These are phyloP conservation scores for Prunella himalayana DNA, from an alignment of 2,113 vertebrate species.

Conservation along the genomic window DNA sequence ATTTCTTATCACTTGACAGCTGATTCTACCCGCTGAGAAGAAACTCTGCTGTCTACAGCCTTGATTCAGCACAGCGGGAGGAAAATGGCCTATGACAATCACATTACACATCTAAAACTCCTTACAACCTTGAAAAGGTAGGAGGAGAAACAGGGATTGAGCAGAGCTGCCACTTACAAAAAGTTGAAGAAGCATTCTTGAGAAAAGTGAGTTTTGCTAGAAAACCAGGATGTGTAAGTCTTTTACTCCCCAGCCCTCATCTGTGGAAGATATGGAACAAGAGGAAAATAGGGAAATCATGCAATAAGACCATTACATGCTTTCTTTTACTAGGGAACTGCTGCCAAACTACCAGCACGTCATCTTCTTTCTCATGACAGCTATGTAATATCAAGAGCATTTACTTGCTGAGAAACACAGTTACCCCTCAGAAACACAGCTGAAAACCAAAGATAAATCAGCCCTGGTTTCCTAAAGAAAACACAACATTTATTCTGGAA, in stretches of 20 bases:
- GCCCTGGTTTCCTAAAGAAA: background rate
- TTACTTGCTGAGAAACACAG: background rate
- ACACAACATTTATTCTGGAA: background rate
- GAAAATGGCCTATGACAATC: constrained; percentile 31
- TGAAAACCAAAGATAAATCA: background rate
- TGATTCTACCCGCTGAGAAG: background rate
- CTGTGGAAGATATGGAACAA: background rate
- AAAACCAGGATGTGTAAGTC: background rate
- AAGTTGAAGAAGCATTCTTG: background rate
- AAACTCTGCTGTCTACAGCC: background rate
- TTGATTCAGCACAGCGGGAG: constrained; percentile 15
- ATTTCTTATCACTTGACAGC: constrained; percentile 7
- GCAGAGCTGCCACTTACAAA: background rate
- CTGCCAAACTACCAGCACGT: background rate
- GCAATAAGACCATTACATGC: background rate
- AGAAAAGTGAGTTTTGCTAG: background rate
- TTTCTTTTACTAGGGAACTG: background rate
- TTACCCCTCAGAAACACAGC: background rate
- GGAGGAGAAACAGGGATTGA: background rate
- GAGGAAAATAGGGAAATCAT: background rate
- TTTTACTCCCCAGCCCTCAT: background rate
- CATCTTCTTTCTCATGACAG: background rate
- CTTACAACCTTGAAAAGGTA: background rate
- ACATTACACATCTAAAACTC: background rate
- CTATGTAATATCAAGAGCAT: background rate